phyloP scores from a whole-genome alignment of 2,113 vertebrate species.

The Cervus canadensis region DNA sequence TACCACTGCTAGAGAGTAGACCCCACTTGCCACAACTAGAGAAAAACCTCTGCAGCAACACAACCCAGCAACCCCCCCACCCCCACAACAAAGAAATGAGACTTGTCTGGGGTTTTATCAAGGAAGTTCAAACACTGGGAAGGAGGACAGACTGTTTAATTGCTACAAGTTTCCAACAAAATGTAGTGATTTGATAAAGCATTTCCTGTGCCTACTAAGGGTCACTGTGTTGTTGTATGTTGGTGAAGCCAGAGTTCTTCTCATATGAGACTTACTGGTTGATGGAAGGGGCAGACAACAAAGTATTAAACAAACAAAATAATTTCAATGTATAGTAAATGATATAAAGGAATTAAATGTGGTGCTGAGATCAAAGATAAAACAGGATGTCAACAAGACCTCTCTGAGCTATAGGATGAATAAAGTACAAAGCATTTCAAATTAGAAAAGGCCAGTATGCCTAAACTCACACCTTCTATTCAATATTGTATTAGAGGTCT shows the following conservation, averaged over 20 bases:
- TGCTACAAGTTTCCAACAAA: neutral
- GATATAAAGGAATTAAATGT: neutral
- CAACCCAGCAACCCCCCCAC: neutral
- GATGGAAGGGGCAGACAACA: neutral
- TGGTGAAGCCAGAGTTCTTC: neutral
- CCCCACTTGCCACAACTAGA: neutral
- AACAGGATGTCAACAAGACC: neutral
- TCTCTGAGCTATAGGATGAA: neutral
- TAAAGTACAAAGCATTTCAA: neutral
- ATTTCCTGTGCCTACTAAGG: neutral
- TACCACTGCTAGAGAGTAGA: fast-evolving
- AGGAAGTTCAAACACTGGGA: neutral
- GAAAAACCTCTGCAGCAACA: fast-evolving
- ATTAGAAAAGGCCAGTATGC: neutral
- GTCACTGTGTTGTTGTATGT: no score
- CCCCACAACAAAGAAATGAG: neutral
- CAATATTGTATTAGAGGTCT: neutral
- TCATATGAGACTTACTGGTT: neutral
- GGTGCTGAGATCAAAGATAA: neutral
- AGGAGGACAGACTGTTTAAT: neutral
- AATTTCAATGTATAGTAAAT: neutral
- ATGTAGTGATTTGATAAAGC: neutral
- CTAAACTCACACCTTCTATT: neutral
- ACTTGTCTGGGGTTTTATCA: neutral
- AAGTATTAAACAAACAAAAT: neutral